phyloP scores from a whole-genome alignment of 1,140 invertebrate species.

The Cepaea nemoralis region DNA sequence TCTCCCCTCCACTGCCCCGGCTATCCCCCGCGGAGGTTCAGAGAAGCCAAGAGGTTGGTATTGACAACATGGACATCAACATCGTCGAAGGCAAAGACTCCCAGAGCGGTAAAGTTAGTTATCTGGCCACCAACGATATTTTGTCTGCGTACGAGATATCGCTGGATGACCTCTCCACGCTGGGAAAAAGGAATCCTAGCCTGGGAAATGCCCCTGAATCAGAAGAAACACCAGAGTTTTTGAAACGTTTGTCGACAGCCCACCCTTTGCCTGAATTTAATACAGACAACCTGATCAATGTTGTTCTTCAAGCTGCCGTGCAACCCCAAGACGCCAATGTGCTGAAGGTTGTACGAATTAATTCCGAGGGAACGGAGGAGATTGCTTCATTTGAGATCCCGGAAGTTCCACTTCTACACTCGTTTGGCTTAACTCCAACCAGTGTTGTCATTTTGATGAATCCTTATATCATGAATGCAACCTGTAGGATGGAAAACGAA shows the following conservation, averaged over 20 bases:
- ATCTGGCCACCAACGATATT: background rate
- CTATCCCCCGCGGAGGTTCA: background rate
- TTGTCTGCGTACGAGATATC: background rate
- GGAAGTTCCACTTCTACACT: background rate
- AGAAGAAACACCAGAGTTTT: background rate
- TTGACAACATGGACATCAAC: constrained; percentile 1
- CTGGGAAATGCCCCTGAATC: background rate
- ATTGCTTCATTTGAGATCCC: background rate
- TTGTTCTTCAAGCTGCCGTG: background rate
- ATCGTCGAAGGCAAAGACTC: background rate
- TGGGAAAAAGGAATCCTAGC: background rate
- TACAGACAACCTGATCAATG: background rate
- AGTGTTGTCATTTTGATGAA: background rate
- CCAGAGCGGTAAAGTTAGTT: background rate
- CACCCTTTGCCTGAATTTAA: background rate
- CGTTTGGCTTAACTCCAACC: background rate
- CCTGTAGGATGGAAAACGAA: background rate
- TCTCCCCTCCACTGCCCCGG: background rate
- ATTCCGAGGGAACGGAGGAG: background rate
- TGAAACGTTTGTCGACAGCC: background rate
- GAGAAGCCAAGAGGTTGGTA: background rate
- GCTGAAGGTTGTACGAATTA: background rate
- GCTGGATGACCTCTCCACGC: background rate
- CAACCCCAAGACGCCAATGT: background rate
- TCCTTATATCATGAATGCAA: background rate